A percentile compares a stretch with the other conserved stretches of the same genome.
Conservation (phyloP, 2,888 invertebrate genomes). For the Dasysyrphus albostriatus region DNA sequence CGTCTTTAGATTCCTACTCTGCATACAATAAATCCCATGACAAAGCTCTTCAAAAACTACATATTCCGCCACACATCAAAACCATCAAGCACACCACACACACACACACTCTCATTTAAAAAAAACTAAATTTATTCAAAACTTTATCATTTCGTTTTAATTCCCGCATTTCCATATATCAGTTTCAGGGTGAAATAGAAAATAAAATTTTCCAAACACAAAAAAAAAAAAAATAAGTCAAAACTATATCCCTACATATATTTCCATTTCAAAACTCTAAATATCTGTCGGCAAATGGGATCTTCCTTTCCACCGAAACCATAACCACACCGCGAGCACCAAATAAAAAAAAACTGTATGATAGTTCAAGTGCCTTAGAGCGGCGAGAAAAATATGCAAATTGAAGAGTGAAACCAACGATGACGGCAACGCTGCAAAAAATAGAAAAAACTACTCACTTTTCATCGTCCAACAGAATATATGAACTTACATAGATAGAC, state of each 20-base stretch:
- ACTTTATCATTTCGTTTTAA: slow-evolving; percentile 43
- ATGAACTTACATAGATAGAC: background rate
- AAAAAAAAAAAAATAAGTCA: too few species aligned
- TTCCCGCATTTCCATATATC: slow-evolving; percentile 19
- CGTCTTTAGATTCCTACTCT: background rate
- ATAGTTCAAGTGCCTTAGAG: slow-evolving; percentile 64
- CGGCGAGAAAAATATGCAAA: slow-evolving; percentile 63
- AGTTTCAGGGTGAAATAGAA: slow-evolving; percentile 7
- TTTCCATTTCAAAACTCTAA: slow-evolving; percentile 64
- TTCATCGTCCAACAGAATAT: slow-evolving; percentile 11
- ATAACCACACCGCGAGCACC: slow-evolving; percentile 11
- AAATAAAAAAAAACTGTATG: slow-evolving; percentile 30
- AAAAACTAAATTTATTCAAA: slow-evolving; percentile 55
- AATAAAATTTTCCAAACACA: slow-evolving; percentile 7
- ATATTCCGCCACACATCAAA: background rate
- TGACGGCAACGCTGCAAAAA: slow-evolving; percentile 23
- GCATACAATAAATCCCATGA: background rate
- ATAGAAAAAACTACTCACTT: slow-evolving; percentile 31
- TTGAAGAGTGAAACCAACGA: slow-evolving; percentile 52
- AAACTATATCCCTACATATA: background rate
- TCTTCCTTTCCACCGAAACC: slow-evolving; percentile 31
- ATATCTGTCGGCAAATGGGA: slow-evolving; percentile 50
- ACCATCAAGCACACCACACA: background rate
- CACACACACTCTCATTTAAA: background rate
- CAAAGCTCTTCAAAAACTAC: slow-evolving; percentile 13